Percentiles rank a stretch among this genome's conserved stretches.
These are phyloP conservation scores for Camelus bactrianus DNA, from an alignment of 2,113 vertebrate genomes.

Conservation along the genomic window DNA sequence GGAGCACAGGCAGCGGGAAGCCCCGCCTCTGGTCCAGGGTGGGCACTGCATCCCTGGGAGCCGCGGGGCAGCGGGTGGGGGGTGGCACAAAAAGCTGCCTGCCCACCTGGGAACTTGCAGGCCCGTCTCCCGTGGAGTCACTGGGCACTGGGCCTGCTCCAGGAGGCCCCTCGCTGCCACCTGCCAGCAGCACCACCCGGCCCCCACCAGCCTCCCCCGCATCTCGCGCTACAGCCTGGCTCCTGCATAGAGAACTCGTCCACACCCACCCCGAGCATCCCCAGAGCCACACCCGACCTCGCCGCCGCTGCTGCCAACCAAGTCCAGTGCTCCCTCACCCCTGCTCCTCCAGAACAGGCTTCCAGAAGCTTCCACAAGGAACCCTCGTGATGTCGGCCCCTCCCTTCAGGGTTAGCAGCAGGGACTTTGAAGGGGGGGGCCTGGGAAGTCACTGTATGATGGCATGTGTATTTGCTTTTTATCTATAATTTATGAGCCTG, in stretches of 20 bases:
- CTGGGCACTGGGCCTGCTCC: rapidly evolving
- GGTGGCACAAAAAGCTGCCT: rapidly evolving
- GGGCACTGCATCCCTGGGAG: not conserved
- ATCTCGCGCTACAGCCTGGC: rapidly evolving
- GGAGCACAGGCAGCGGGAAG: not conserved
- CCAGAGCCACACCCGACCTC: rapidly evolving
- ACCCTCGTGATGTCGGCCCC: too few species aligned
- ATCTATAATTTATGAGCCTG: not conserved
- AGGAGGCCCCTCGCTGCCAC: not conserved
- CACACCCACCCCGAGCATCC: not conserved
- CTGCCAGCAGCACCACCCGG: not conserved
- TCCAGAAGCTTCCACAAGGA: not conserved
- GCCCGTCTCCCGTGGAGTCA: not conserved
- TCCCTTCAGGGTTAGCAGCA: not conserved
- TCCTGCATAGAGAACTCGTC: rapidly evolving
- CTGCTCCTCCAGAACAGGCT: not conserved
- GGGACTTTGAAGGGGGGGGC: not conserved
- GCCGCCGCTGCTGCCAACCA: not conserved
- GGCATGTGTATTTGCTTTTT: rapidly evolving
- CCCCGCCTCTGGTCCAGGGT: not conserved
- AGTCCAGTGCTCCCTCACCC: not conserved
- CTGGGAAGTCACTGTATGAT: rapidly evolving
- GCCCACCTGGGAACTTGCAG: not conserved
- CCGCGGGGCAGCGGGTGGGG: not conserved
- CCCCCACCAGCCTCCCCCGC: rapidly evolving